Percentiles rank a stretch among this genome's conserved stretches.
Conservation (phyloP, 1,140 invertebrate genomes). For the Euwallacea fornicatus region DNA sequence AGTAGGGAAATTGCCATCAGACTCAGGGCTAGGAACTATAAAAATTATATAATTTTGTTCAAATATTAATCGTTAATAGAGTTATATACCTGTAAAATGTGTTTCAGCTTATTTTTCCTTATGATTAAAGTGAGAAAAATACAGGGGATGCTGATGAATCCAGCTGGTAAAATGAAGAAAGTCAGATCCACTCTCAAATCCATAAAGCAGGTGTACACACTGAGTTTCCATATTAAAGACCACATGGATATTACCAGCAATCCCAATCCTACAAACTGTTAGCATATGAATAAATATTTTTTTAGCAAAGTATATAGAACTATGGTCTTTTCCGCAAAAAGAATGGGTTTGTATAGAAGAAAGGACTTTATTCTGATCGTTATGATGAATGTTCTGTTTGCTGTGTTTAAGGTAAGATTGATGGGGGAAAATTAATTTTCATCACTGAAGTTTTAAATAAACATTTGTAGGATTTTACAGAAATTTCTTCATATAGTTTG, state of each 20-base stretch:
- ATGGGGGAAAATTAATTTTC: too few relatives aligned
- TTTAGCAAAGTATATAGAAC: too few relatives aligned
- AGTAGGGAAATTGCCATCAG: constrained; percentile 13
- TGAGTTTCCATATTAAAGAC: constrained; percentile 11
- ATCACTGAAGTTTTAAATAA: too few relatives aligned
- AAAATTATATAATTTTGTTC: background rate
- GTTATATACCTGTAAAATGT: constrained; percentile 11
- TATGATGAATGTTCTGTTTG: too few relatives aligned
- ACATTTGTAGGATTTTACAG: too few relatives aligned
- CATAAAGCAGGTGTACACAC: constrained; percentile 19
- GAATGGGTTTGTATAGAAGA: too few relatives aligned
- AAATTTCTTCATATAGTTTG: too few relatives aligned
- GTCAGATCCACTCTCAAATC: constrained; percentile 14
- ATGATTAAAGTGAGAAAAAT: constrained; percentile 5
- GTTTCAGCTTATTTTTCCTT: background rate
- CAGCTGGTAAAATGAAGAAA: constrained; percentile 18
- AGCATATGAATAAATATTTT: too few relatives aligned
- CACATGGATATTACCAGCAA: constrained; percentile 1
- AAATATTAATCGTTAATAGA: background rate
- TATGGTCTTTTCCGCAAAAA: too few relatives aligned
- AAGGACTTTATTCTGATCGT: too few relatives aligned
- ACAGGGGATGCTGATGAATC: background rate
- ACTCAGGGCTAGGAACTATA: background rate
- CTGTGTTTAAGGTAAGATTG: too few relatives aligned
- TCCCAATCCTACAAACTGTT: constrained; percentile 8